Base-by-base conservation (phyloP, 30 jellyfish, hydroid and myxozoan species). In the Aurelia aurita region DNA sequence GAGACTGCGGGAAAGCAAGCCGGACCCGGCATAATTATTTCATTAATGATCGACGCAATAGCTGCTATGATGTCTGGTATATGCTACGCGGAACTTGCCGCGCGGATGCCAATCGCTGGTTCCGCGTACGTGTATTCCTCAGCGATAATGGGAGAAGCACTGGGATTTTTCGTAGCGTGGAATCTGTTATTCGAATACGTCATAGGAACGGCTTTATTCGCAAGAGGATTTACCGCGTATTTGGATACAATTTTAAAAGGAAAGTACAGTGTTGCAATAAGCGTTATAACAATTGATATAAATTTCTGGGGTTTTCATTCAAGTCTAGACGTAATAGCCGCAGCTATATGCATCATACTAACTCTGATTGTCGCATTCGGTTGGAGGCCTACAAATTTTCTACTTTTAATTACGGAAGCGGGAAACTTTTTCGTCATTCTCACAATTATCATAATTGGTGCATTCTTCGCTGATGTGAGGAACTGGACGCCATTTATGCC, bases 121-220 rank as follows among this genome's bases (percentile, higher is more conserved):
- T 81, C 91, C 28, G 91, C 91, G 0, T 81, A 81, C 29, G 39
- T 76, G 19, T 92, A 79, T 66, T 63, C 96, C 28, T 86, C 75
- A 29, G 90, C 84, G 1, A 74, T 95, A 10, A 82, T 92, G 80
- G 98, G 98, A n/a, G 98, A 92, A 55, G 82, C 92, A 15, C 69
- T 80, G 28, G 98, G 94, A 6, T 92, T 92, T 75, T 26, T 92
- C n/a, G 81, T 92, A 29, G 97, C 96, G 9, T 92, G 98, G 98
- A 92, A 92, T 74, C 67, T 92, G 28, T 19, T 92, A 28, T 69
- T 92, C 29, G 97, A 92, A 59, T 92, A 92, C 69, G 71, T 88
- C 55, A 92, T 92, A 22, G 98, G 98, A 65, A 90, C 92, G 1
- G 97, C 98, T 43, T 71, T 94, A 10, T 72, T 85, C 55, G 98